These are phyloP conservation scores for Gorsachius magnificus DNA, from an alignment of 2,797 vertebrate species.

Conservation along the genomic window DNA sequence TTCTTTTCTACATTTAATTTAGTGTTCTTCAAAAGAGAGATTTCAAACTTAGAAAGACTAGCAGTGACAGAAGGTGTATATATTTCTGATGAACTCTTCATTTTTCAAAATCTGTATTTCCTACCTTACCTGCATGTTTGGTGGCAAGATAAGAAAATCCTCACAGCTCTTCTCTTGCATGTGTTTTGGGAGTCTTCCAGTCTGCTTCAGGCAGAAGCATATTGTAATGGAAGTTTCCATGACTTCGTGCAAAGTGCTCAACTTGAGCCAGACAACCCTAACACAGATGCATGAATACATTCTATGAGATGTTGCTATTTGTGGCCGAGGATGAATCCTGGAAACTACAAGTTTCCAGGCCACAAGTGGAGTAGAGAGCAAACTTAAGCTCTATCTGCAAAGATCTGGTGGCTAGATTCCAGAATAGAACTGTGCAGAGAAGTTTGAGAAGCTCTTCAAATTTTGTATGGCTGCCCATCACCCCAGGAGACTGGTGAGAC, in stretches of 20 bases:
- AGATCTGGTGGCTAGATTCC: neutral
- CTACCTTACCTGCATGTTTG: neutral
- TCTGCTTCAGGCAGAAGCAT: neutral
- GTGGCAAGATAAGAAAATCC: neutral
- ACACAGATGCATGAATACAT: neutral
- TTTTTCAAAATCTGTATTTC: neutral
- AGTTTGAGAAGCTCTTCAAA: neutral
- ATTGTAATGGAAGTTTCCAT: neutral
- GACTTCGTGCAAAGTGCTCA: neutral
- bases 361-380: neutral
- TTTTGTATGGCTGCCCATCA: neutral
- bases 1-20: neutral
- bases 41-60: neutral
- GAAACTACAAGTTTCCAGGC: neutral
- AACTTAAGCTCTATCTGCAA: neutral
- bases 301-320: neutral
- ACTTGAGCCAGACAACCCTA: neutral
- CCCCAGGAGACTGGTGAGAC: neutral
- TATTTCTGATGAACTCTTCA: neutral
- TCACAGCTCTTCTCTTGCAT: neutral
- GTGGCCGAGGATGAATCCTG: neutral
- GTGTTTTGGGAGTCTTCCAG: neutral
- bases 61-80: neutral
- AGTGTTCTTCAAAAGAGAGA: neutral
- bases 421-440: neutral